Percentiles rank a stretch among this genome's conserved stretches.
Evolutionary conservation across 2,113 vertebrate genomes (phyloP).

Genomic region (Solea senegalensis): DNA sequence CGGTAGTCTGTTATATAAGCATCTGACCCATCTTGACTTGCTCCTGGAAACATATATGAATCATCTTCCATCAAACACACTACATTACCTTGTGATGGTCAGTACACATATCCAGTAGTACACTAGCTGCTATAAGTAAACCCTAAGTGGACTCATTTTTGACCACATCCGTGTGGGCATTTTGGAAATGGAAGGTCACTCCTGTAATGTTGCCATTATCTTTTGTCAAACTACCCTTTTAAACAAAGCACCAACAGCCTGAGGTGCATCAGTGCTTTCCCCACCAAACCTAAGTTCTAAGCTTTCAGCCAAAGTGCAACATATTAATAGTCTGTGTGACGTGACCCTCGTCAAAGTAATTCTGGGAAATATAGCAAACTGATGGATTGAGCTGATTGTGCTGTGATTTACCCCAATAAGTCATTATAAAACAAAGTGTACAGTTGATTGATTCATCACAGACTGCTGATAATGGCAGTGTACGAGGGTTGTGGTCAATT

Average conservation of each 20-base stretch:
- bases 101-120: neutral
- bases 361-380: neutral
- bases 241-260: neutral
- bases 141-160: neutral
- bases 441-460: neutral
- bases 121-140: neutral
- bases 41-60: no score
- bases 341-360: constrained; percentile 4
- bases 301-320: neutral
- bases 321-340: neutral
- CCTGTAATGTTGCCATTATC: constrained; percentile 5
- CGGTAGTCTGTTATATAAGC: no score
- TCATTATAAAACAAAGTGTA: neutral
- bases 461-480: neutral
- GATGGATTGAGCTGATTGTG: neutral
- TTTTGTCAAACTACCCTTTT: constrained; percentile 7
- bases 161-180: neutral
- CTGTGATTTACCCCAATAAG: neutral
- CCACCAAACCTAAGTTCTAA: constrained; percentile 3
- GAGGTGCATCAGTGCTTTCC: constrained; percentile 8
- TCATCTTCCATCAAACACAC: neutral
- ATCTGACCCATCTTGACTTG: no score
- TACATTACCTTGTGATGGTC: neutral
- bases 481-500: neutral
- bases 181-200: constrained; percentile 9